Percentiles rank a stretch among this genome's conserved stretches.
Conservation (phyloP, 2,113 vertebrate genomes). For the Aptenodytes forsteri region DNA sequence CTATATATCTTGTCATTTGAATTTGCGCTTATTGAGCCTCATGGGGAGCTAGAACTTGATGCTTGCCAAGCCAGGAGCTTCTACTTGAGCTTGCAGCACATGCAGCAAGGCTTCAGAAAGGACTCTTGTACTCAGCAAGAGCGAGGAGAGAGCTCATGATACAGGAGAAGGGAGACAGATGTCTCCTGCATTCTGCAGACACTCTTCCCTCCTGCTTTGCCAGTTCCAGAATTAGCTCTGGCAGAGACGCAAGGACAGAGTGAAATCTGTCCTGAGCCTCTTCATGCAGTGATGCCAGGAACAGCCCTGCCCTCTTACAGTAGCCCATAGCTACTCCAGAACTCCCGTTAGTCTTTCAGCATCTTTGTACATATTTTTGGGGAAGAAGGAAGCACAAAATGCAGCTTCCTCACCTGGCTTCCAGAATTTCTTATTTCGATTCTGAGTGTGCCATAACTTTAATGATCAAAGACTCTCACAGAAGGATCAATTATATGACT, state of each 20-base stretch:
- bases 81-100: background rate
- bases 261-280: background rate
- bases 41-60: background rate
- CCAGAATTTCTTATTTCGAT: background rate
- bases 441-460: background rate
- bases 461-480: background rate
- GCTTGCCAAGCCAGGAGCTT: background rate
- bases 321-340: background rate
- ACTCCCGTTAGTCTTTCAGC: background rate
- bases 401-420: background rate
- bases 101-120: background rate
- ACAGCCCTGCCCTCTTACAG: background rate
- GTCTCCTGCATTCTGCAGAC: background rate
- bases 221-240: background rate
- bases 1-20: background rate
- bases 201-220: background rate
- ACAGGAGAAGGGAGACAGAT: background rate
- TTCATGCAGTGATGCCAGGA: background rate
- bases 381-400: background rate
- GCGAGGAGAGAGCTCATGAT: background rate
- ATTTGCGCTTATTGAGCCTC: background rate
- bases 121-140: too few relatives aligned
- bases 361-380: background rate
- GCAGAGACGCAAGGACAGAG: background rate
- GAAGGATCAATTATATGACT: background rate